Conservation (phyloP, 2,797 vertebrate species). For the Chiroxiphia lanceolata region DNA sequence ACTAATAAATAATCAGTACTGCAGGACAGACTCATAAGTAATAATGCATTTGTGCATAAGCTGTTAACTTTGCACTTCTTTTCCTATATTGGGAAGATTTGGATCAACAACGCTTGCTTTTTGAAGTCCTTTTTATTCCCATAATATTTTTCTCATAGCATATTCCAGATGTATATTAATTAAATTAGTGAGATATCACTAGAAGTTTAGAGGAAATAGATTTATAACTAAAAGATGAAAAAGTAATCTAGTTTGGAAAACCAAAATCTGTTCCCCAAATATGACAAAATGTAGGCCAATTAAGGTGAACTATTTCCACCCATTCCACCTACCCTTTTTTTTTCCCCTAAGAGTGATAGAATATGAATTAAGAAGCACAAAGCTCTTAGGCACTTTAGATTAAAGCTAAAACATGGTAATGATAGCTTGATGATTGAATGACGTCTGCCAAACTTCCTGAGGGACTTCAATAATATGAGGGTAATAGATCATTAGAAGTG, state of each 20-base stretch:
- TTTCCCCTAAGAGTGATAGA: neutral
- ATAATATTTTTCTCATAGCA: neutral
- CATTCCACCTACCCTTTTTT: neutral
- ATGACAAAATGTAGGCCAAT: neutral
- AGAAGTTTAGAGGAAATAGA: neutral
- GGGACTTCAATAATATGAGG: constrained; percentile 77
- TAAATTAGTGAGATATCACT: neutral
- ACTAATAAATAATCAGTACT: neutral
- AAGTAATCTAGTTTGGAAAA: neutral
- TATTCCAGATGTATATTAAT: neutral
- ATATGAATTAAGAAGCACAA: constrained; percentile 37
- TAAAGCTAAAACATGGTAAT: constrained; percentile 56
- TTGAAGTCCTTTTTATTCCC: neutral
- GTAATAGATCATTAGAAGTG: constrained; percentile 81
- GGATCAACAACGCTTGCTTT: neutral
- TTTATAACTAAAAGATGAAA: neutral
- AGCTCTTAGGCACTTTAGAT: constrained; percentile 52
- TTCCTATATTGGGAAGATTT: neutral
- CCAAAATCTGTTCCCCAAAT: neutral
- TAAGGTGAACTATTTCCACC: constrained; percentile 37
- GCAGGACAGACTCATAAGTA: neutral
- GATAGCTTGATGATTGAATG: constrained; percentile 64
- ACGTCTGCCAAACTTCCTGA: constrained; percentile 68
- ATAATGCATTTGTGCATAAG: neutral
- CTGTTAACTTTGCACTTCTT: neutral